Evolutionary conservation across 2,888 invertebrate species (phyloP), one percentile per base, ranked within the genome.

Genomic region (Drosophila robusta): DNA sequence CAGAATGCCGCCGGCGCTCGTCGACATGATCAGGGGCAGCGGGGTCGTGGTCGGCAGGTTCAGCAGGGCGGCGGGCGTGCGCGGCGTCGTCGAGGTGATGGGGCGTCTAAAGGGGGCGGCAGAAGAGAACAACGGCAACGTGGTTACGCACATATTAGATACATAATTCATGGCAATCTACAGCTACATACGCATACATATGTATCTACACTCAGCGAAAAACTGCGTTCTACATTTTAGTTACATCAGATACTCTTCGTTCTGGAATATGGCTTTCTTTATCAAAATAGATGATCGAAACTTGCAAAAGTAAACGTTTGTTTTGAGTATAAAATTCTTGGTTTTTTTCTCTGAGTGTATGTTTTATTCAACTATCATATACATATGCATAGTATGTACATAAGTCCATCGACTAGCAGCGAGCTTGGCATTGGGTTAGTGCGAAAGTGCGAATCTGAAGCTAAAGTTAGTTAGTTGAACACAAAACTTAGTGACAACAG

Each of bases 1-100:
- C 51, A 90, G 64, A 9, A 56, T 49, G 34, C 83, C 77, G 34
- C 70, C 46, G 58, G 65, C 34, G 18, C 67, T 60, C 55, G 91
- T 91, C 29, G 91, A 89, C 75, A 91, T 87, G 41, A 90, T 60
- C 24, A 87, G 70, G 3, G 91, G 91, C 63, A 90, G 56, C 16
- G 91, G 90, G 14, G 92, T 92, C 24, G 91, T 91, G 9, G 90
- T 83, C 5, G 68, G 38, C 44, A 80, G 72, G n/a, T 67, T 80
- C 18, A 80, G 46, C 32, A 86, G 46, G 1, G 75, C 46, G 50
- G 52, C 64, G 32, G 84, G 70, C 42, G 88, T 62, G 34, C 80
- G 80, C 34, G 91, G 82, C 44, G 92, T 91, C 22, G 92, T 91
- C 34, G 91, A 90, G 60, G 91, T 90, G 66, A 92, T 92, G 74